Conservation (phyloP, 2,888 invertebrate species). For the Caenorhabditis imperialis region DNA sequence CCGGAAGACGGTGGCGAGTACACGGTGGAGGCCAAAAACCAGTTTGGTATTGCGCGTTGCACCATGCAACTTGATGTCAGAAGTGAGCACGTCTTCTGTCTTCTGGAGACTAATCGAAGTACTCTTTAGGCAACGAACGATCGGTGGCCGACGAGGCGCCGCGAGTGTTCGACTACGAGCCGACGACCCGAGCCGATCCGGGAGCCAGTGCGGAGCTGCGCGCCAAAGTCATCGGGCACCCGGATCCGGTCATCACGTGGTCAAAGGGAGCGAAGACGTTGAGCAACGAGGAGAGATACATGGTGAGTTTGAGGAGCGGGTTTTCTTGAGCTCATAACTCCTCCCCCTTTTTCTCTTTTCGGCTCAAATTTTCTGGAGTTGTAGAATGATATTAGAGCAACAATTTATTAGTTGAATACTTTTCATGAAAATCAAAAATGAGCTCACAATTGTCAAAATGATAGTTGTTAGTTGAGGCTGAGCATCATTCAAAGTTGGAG, state of each 20-base stretch:
- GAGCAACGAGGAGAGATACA: constrained; percentile 62
- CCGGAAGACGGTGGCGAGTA: constrained; percentile 82
- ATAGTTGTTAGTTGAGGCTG: no score
- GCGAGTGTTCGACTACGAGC: constrained; percentile 60
- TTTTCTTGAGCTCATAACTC: no score
- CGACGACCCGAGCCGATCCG: constrained; percentile 54
- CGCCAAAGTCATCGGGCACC: constrained; percentile 65
- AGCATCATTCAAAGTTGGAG: no score
- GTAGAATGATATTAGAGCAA: no score
- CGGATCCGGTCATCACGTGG: constrained; percentile 75
- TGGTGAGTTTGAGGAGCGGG: no score
- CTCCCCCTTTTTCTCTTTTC: no score
- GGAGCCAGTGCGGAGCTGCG: constrained; percentile 63
- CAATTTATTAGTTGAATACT: no score
- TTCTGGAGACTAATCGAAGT: no score
- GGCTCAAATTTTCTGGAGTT: no score
- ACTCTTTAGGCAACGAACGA: constrained; percentile 58
- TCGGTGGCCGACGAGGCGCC: constrained; percentile 66
- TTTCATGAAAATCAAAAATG: no score
- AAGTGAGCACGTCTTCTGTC: constrained; percentile 44
- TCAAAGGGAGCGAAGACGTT: constrained; percentile 39
- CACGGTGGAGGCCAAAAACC: constrained; percentile 66
- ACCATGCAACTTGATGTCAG: constrained; percentile 63
- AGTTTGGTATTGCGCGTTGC: constrained; percentile 63
- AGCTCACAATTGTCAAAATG: no score